These are phyloP conservation scores for Euleptes europaea DNA, from an alignment of 2,113 vertebrate species.

Conservation along the genomic window DNA sequence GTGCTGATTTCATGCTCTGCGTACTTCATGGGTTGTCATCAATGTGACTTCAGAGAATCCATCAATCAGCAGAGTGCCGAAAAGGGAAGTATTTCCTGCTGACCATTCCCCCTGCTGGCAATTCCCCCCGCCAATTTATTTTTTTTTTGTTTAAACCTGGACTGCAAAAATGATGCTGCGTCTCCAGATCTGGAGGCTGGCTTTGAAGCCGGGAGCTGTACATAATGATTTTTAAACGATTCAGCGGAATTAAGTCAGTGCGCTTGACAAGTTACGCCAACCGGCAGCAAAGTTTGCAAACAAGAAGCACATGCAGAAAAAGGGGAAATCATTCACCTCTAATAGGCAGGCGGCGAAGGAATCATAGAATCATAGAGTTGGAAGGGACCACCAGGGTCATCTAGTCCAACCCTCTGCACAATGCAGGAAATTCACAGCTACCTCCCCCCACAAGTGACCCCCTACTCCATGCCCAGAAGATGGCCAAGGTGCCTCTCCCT, in stretches of 20 bases:
- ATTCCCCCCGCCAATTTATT: too few species aligned
- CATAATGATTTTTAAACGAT: background rate
- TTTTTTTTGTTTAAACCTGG: too few species aligned
- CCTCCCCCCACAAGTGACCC: too few species aligned
- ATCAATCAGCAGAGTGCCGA: constrained; percentile 1
- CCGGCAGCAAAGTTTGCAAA: background rate
- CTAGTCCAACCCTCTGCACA: too few species aligned
- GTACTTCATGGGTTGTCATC: background rate
- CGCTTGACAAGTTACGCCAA: background rate
- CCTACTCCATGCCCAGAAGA: too few species aligned
- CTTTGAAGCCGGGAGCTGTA: background rate
- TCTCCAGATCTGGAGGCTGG: background rate
- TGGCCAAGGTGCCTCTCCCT: too few species aligned
- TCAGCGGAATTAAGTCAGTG: constrained; percentile 7
- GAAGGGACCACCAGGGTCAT: too few species aligned
- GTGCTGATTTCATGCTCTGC: too few species aligned
- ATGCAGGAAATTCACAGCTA: too few species aligned
- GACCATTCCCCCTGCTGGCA: too few species aligned
- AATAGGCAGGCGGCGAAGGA: background rate
- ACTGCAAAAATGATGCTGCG: background rate
- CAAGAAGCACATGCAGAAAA: background rate
- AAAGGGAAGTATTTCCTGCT: background rate
- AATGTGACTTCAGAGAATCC: background rate
- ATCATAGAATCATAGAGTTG: too few species aligned
- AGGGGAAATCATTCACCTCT: background rate